Base-by-base conservation (phyloP, 2,888 invertebrate species). In the Drosophila neutralis region DNA sequence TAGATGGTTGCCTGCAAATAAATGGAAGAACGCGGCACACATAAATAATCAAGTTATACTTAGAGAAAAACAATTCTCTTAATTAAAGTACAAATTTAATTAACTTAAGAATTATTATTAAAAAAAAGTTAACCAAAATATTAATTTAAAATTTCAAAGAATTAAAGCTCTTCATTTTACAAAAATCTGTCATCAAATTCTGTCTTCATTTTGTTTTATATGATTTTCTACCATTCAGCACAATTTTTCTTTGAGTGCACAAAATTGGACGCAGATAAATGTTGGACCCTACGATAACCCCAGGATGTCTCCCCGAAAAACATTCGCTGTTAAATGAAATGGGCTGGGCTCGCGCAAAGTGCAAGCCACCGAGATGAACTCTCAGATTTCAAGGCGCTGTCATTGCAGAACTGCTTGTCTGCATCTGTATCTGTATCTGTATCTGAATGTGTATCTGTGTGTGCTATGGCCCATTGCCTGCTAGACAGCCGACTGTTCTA, bases 181-280 rank as follows among this genome's bases (percentile, higher is more conserved):
- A 7, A 21, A 42, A 1, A 42, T 21, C 21, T 6, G 42, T 1
- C 0, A 7, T 21, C 4, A 31, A 31, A 31, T 10, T 31, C 3
- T 31, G 31, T 31, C 31, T 33, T 33, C 31, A 33, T 33, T 10
- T 33, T 10, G 31, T 33, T 15, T 24, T 24, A 24, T 21, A 21
- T 21, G 3, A 7, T 13, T 24, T 24, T 8, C 7, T 15, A 7
- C 7, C 42, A 4, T 24, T 24, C 24, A 45, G 2, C 15, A 15
- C 24, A 1, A 4, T 45, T 45, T 45, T 8, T 29, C 8, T 13
- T 13, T n/a, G 4, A 56, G 27, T 56, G 56, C 38, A 27, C 31
- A 49, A 74, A 77, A 78, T 80, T 79, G 80, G 57, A 61, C 74
- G 57, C 54, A 76, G 83, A 86, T 85, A 78, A 80, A 78, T 69